These are phyloP conservation scores for Heteractis magnifica DNA, from an alignment of 92 coral and sea anemone genomes.

Conservation along the genomic window DNA sequence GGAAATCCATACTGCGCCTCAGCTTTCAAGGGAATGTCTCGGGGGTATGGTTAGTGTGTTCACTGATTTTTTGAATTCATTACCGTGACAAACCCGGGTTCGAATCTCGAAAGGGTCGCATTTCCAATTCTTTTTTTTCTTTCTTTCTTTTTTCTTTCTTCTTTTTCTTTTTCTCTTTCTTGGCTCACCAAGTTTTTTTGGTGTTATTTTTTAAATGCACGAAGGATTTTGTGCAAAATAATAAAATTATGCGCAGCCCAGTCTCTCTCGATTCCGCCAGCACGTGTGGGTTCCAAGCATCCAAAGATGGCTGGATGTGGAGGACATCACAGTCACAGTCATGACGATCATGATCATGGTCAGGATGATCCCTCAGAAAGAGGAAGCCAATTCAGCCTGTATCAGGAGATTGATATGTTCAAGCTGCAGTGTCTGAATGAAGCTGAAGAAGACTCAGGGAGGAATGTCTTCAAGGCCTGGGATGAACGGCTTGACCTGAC, in stretches of 20 bases:
- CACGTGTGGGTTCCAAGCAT: not conserved
- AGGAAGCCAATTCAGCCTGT: conserved; percentile 83
- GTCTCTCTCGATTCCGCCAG: conserved; percentile 1
- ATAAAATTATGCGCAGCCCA: not conserved
- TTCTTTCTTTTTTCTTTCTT: no score
- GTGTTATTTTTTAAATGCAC: no score
- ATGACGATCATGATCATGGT: conserved; percentile 48
- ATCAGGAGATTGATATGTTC: conserved; percentile 75
- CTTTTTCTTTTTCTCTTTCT: no score
- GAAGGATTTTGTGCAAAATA: no score
- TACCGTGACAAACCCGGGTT: no score
- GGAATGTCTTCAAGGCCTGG: conserved; percentile 92
- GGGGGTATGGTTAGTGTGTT: no score
- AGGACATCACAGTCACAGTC: conserved; percentile 58
- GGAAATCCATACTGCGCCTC: no score
- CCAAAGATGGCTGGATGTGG: conserved; percentile 99
- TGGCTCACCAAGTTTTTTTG: no score
- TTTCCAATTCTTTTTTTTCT: no score
- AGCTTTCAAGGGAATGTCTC: no score
- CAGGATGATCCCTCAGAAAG: conserved; percentile 80
- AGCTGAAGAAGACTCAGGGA: conserved; percentile 91
- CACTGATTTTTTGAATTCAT: no score
- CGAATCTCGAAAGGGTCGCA: no score
- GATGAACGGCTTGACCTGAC: conserved; percentile 75
- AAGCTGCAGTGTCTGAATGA: conserved; percentile 93